A percentile compares a stretch with the other conserved stretches of the same genome.
phyloP scores from a whole-genome alignment of 2,888 invertebrate genomes.

The Conomelus anceps region DNA sequence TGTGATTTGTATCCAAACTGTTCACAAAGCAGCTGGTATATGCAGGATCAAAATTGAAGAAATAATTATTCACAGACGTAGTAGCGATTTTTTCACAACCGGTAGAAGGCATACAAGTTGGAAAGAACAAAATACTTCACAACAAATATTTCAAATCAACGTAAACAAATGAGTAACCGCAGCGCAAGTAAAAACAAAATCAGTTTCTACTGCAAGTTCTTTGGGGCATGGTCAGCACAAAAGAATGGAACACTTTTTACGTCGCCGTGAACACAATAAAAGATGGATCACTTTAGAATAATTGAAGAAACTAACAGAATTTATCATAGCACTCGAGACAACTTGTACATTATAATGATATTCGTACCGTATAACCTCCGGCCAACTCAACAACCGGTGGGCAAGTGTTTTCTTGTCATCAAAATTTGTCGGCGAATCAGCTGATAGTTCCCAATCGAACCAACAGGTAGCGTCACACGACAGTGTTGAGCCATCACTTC shows the following conservation, averaged over 20 bases:
- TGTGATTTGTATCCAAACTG: neutral
- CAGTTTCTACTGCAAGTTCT: neutral
- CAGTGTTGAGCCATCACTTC: neutral
- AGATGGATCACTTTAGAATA: neutral
- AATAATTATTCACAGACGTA: neutral
- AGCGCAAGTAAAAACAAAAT: neutral
- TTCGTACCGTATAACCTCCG: neutral
- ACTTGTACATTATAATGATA: neutral
- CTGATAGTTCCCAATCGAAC: neutral
- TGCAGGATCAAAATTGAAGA: neutral
- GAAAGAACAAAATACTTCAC: neutral
- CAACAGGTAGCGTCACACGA: neutral
- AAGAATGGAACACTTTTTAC: neutral
- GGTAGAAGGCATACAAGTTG: neutral
- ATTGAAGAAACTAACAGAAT: neutral
- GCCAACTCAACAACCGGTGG: neutral
- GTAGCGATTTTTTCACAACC: neutral
- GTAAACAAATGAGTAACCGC: neutral
- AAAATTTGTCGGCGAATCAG: neutral
- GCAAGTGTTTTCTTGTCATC: neutral
- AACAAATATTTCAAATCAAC: neutral
- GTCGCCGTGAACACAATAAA: neutral
- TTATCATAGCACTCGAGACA: neutral
- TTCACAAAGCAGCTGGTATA: neutral
- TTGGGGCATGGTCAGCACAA: neutral